Evolutionary conservation across 2,888 invertebrate genomes (phyloP).

Genomic region (Pharmacophagus antenor): DNA sequence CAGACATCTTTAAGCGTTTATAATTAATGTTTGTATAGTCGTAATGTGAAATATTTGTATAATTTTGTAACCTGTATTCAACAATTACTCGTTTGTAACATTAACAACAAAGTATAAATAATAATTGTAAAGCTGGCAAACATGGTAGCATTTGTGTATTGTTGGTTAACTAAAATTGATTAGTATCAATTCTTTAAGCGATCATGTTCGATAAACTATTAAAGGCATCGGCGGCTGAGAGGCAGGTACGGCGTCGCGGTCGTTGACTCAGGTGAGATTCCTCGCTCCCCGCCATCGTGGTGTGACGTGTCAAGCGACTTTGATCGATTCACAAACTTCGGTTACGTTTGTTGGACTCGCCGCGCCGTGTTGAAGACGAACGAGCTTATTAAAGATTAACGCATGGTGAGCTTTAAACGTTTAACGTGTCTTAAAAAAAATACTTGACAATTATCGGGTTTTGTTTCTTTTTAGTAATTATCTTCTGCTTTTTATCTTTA

Average conservation of each 20-base stretch:
- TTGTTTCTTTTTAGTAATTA: conserved; percentile 30
- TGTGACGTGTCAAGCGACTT: conserved; percentile 22
- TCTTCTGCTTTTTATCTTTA: conserved; percentile 11
- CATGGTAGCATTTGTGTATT: background rate
- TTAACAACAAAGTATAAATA: background rate
- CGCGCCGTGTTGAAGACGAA: conserved; percentile 24
- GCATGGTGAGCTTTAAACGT: conserved; percentile 10
- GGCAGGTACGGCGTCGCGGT: conserved; percentile 23
- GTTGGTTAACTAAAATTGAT: background rate
- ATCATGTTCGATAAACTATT: conserved; percentile 27
- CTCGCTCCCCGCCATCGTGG: conserved; percentile 16
- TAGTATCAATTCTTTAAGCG: conserved; percentile 13
- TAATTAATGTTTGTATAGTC: too few species aligned
- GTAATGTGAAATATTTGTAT: too few species aligned
- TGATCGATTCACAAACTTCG: conserved; percentile 28
- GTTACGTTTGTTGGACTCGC: conserved; percentile 20
- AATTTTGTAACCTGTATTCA: too few species aligned
- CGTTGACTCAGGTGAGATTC: conserved; percentile 30
- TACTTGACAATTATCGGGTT: conserved; percentile 19
- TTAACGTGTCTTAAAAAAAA: conserved; percentile 2
- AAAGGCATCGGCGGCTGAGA: conserved; percentile 22
- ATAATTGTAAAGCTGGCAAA: background rate
- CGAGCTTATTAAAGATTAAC: conserved; percentile 28
- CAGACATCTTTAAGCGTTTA: too few species aligned
- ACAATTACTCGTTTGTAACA: too few species aligned